Conservation (phyloP, 2,113 vertebrate species). For the Hippopotamus amphibius region DNA sequence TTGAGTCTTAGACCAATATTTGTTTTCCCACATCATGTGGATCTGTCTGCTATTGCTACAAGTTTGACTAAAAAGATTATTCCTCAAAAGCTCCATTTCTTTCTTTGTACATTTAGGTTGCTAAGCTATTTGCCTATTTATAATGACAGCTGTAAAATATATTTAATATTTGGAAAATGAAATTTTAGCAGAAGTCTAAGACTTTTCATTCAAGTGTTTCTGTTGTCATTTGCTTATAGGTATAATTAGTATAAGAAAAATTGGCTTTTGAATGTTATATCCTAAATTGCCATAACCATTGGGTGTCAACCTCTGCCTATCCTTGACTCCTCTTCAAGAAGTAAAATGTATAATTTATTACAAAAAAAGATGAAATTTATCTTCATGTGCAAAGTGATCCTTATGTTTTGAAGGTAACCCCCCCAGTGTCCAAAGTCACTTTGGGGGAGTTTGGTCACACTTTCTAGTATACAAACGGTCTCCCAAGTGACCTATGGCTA, state of each 20-base stretch:
- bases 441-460: not conserved
- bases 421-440: not conserved
- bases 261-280: not conserved
- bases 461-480: not conserved
- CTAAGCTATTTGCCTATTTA: not conserved
- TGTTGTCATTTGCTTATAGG: not conserved
- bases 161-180: conserved; percentile 30
- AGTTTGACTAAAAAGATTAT: not conserved
- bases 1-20: not conserved
- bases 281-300: not conserved
- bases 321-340: not conserved
- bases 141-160: conserved; percentile 8
- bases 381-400: not conserved
- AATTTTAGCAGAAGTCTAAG: not conserved
- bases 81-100: not conserved
- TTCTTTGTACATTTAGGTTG: not conserved
- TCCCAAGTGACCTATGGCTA: not conserved
- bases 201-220: not conserved
- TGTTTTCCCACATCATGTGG: not conserved
- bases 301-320: not conserved
- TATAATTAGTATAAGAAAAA: not conserved
- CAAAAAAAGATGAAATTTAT: not conserved
- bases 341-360: not conserved
- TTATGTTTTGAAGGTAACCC: not conserved
- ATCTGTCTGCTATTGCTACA: not conserved